Evolutionary conservation across 2,113 vertebrate genomes (phyloP), one percentile per base, ranked within the genome.

Genomic region (Origma solitaria): DNA sequence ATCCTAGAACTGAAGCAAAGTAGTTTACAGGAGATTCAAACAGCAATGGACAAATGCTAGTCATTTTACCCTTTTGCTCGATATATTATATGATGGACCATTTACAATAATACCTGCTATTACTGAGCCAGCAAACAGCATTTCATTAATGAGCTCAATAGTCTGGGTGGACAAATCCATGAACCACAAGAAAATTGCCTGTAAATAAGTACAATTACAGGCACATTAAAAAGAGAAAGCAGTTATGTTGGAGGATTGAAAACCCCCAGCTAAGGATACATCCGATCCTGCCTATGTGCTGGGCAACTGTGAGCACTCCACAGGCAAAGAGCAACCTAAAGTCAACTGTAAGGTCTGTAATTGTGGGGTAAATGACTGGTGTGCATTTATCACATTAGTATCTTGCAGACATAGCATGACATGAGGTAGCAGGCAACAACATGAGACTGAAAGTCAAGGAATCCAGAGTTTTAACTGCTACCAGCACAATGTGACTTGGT

Each of bases 171-270:
- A 85, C 58, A 72, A 80, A 92, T 56, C 37, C 75, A 84, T 9
- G 56, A 92, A 91, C 56, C 92, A 38, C 92, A 47, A 92, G 73
- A 95, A 96, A 95, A 90, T 37, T 1, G 3, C 57, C 71, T 7
- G 14, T 89, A 95, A 97, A 92, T 58, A 96, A 68, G 71, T 95
- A 82, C 93, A 84, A 96, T 94, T 92, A 88, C 76, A 69, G 35
- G 21, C 31, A 88, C 11, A 85, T 57, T 61, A 85, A 58, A 94
- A 96, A 78, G 58, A 50, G 6, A 56, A 89, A 72, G 15, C 11
- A 91, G 53, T 20, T 58, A 92, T 57, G 54, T 60, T 49, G 70
- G 56, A 86, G 31, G 58, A 93, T 18, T 94, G 95, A 82, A 96
- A 86, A 15, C 8, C 35, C 56, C 19, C 22, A 31, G 62, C 31